A percentile compares a stretch with the other conserved stretches of the same genome.
Conservation (phyloP, 2,797 vertebrate genomes). For the Hypotaenidia okinawae region DNA sequence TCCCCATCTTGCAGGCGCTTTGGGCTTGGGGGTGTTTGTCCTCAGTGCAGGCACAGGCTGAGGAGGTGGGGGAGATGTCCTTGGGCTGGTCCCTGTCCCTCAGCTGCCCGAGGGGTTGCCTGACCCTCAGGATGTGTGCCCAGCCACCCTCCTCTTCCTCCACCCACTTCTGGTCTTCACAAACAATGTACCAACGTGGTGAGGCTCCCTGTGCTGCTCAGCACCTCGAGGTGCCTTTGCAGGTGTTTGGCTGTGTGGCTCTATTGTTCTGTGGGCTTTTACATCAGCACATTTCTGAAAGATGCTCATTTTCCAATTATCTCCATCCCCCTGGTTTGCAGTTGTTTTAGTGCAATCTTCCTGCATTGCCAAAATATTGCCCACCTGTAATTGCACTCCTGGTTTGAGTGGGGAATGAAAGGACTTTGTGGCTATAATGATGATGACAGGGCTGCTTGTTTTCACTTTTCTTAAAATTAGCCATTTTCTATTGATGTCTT, state of each 20-base stretch:
- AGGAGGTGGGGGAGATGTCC: background rate
- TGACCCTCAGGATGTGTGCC: no score
- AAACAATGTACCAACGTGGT: fast-evolving
- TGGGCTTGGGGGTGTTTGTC: background rate
- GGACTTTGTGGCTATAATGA: background rate
- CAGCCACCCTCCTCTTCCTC: background rate
- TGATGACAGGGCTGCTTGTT: background rate
- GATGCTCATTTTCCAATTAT: background rate
- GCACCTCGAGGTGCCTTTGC: background rate
- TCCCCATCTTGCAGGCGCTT: background rate
- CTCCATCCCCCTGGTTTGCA: background rate
- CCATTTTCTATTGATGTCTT: background rate
- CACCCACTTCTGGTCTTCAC: background rate
- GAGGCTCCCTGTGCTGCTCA: no score
- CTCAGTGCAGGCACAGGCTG: background rate
- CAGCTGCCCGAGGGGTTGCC: no score
- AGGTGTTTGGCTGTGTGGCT: background rate
- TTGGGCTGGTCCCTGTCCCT: background rate
- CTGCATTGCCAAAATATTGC: background rate
- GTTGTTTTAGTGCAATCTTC: background rate
- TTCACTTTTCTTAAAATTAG: background rate
- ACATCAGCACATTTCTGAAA: background rate
- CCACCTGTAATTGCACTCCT: background rate
- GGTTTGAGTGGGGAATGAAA: background rate
- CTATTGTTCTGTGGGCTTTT: background rate